Evolutionary conservation across 2,113 vertebrate species (phyloP).

Genomic region (Myodes glareolus): DNA sequence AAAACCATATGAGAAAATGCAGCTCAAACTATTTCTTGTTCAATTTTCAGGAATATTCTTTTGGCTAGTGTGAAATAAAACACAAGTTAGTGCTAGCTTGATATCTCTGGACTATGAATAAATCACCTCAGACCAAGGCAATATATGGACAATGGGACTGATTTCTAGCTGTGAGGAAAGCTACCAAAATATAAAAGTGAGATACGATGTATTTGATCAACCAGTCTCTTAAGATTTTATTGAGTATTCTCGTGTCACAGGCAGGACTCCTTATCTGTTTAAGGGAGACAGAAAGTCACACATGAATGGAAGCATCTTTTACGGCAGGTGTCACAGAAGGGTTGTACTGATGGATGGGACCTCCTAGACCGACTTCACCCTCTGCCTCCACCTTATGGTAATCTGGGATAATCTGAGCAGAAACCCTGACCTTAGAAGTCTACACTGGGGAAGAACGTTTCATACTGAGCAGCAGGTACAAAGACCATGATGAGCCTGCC

Average conservation of each 20-base stretch:
- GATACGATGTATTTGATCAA: neutral
- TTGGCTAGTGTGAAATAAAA: conserved; percentile 12
- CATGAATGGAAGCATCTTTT: neutral
- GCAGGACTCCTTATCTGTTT: neutral
- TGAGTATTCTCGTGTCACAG: neutral
- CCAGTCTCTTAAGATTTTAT: neutral
- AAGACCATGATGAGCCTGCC: neutral
- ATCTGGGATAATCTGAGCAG: neutral
- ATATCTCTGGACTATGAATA: neutral
- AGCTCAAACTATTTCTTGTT: conserved; percentile 22
- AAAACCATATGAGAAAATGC: conserved; percentile 36
- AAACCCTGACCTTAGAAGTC: neutral
- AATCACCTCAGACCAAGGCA: neutral
- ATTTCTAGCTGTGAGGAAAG: neutral
- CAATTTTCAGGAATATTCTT: neutral
- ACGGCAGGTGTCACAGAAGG: neutral
- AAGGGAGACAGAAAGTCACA: neutral
- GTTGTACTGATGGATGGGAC: neutral
- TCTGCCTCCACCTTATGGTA: neutral
- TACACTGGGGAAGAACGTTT: neutral
- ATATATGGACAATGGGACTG: neutral
- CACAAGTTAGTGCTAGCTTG: neutral
- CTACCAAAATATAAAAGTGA: neutral
- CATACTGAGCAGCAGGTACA: neutral
- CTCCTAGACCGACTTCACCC: neutral